Percentiles rank a stretch among this genome's conserved stretches.
Conservation (phyloP, 1,140 invertebrate species). For the Megalonaias nervosa region DNA sequence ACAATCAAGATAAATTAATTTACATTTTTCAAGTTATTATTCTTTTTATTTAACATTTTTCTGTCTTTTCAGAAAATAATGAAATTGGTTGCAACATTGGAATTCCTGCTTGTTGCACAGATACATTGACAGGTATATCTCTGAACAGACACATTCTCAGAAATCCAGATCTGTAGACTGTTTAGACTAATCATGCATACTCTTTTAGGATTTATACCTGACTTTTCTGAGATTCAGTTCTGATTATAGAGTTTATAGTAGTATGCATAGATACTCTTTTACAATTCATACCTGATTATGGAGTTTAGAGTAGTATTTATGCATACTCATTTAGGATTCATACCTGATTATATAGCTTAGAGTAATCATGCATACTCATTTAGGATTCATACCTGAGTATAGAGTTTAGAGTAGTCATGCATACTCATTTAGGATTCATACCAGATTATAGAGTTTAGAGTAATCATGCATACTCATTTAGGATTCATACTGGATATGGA, state of each 20-base stretch:
- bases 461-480: not conserved
- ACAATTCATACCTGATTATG: not conserved
- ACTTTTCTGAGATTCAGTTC: too few relatives aligned
- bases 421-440: too few relatives aligned
- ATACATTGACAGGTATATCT: constrained; percentile 53
- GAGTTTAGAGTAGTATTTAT: too few relatives aligned
- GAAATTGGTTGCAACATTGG: constrained; percentile 67
- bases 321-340: too few relatives aligned
- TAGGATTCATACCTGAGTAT: not conserved
- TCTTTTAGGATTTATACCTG: not conserved
- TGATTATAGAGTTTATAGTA: not conserved
- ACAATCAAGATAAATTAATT: not conserved
- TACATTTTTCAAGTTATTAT: not conserved
- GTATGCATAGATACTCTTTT: not conserved
- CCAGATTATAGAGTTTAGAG: too few relatives aligned
- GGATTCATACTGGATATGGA: not conserved
- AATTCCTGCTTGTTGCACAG: constrained; percentile 65
- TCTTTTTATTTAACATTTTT: constrained; percentile 7
- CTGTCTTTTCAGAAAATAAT: constrained; percentile 57
- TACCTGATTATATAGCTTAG: too few relatives aligned
- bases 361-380: not conserved
- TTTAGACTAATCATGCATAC: not conserved
- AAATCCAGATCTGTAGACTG: too few relatives aligned
- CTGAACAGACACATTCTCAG: too few relatives aligned
- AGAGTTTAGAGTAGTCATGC: too few relatives aligned